Evolutionary conservation across 2,113 vertebrate genomes (phyloP).

Genomic region (Furnarius figulus): DNA sequence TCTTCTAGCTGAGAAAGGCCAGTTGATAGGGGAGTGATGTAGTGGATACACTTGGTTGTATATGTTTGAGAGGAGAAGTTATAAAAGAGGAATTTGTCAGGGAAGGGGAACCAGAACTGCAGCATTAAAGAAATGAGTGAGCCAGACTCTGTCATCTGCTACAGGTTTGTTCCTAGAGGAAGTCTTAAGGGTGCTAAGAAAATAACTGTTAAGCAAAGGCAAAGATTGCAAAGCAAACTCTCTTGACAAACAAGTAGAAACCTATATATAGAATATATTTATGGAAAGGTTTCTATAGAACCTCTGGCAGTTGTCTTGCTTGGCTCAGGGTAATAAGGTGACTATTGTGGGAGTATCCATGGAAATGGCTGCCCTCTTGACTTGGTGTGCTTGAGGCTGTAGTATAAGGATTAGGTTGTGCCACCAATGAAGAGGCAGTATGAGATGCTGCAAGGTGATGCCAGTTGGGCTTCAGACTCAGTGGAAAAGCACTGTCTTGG

Average conservation of each 20-base stretch:
- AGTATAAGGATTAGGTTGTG: background rate
- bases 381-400: background rate
- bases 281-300: background rate
- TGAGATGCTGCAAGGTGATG: background rate
- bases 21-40: background rate
- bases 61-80: background rate
- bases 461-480: background rate
- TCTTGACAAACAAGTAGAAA: background rate
- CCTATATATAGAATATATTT: background rate
- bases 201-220: background rate
- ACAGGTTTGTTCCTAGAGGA: background rate
- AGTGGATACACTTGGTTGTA: background rate
- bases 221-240: background rate
- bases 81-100: background rate
- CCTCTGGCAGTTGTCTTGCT: background rate
- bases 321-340: background rate
- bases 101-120: background rate
- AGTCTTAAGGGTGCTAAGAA: background rate
- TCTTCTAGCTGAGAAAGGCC: background rate
- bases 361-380: background rate
- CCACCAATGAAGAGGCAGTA: background rate
- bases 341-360: background rate
- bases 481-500: background rate
- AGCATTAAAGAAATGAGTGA: background rate
- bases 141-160: background rate